Evolutionary conservation across 2,888 invertebrate species (phyloP), one percentile per base, ranked within the genome.

Genomic region (Volucella bombylans): DNA sequence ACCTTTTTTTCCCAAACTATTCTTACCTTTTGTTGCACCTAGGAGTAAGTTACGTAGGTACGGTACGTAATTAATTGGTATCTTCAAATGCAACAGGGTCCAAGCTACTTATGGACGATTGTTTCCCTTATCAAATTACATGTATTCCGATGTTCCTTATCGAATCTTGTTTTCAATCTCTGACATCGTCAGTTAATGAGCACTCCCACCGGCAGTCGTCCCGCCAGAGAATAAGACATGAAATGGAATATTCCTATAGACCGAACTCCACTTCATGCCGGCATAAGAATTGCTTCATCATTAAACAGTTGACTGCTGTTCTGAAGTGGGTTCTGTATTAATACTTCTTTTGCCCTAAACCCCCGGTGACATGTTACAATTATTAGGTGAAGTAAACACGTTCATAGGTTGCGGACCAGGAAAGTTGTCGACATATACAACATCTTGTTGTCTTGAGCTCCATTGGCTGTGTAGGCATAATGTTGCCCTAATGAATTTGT

Each of bases 111-210:
- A 52, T 14, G 43, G 67, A 38, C 14, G 72, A 50, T 61, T 57
- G 61, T 72, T 61, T 23, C 79, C 72, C 78, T 61, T 82, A 77
- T 82, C 77, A 49, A 31, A 67, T 77, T 77, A 72, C 82, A 82
- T 41, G 59, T 39, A 49, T 82, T 77, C 77, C 77, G 62, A 50
- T 77, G 78, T 62, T 62, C 57, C 15, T 38, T 55, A 55, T 72
- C 55, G 72, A 73, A 71, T 38, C n/a, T 68, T 39, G 49, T 55
- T 49, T 47, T 47, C 55, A 8, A 47, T 39, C 31, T 31, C 31
- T 50, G 18, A 82, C 72, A 78, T 78, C 55, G 72, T 11, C 61
- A 11, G 72, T 67, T 82, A 81, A 81, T 81, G 81, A 81, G 69
- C 69, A 14, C 31, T 31, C 31, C 31, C 6, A 31, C 31, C 4